These are phyloP conservation scores for Battus philenor DNA, from an alignment of 1,140 invertebrate species.

Conservation along the genomic window DNA sequence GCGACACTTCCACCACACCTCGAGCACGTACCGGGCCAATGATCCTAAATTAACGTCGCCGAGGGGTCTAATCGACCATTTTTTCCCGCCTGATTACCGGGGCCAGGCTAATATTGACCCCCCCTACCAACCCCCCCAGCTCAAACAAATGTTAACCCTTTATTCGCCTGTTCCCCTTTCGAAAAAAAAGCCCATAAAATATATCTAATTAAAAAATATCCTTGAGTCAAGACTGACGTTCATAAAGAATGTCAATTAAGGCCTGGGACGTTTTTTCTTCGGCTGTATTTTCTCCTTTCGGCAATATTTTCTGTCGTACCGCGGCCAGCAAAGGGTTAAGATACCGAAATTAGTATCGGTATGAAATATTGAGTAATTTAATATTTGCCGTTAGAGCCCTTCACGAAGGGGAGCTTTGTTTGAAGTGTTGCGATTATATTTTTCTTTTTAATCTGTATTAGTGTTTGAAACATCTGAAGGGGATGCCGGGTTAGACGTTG, in stretches of 20 bases:
- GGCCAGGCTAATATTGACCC: conserved; percentile 65
- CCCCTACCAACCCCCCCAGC: conserved; percentile 34
- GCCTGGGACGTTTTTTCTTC: conserved; percentile 57
- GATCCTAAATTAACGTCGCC: conserved; percentile 68
- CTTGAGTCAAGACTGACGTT: conserved; percentile 71
- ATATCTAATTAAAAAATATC: conserved; percentile 78
- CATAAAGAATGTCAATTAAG: conserved; percentile 77
- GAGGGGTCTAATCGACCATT: conserved; percentile 69
- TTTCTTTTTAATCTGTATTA: conserved; percentile 40
- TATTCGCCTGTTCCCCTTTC: conserved; percentile 53
- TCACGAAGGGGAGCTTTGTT: conserved; percentile 37
- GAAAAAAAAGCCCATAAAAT: conserved; percentile 74
- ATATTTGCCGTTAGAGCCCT: conserved; percentile 52
- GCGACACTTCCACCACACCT: conserved; percentile 31
- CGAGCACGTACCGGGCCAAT: conserved; percentile 51
- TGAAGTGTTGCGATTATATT: conserved; percentile 25
- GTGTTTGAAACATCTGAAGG: conserved; percentile 24
- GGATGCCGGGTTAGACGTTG: no score
- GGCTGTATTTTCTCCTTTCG: conserved; percentile 42
- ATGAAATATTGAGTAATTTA: conserved; percentile 75
- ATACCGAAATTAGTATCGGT: conserved; percentile 74
- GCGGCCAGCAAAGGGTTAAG: conserved; percentile 67
- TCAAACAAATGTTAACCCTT: conserved; percentile 75
- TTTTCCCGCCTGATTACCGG: conserved; percentile 70
- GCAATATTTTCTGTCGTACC: conserved; percentile 67